Evolutionary conservation across 2,113 vertebrate genomes (phyloP).

Genomic region (Pygathrix nemaeus): DNA sequence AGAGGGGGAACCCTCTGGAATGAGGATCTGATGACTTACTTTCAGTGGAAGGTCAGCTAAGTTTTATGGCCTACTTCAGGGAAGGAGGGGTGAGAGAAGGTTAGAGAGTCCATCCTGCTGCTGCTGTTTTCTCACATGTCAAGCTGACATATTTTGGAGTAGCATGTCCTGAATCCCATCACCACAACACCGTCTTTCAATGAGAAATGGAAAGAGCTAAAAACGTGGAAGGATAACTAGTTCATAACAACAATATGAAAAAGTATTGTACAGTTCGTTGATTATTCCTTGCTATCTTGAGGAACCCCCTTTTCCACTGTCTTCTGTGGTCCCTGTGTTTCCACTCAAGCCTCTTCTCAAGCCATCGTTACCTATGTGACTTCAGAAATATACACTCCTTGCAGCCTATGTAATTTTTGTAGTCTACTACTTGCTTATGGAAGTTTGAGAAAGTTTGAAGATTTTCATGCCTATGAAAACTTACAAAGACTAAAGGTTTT

Average conservation of each 20-base stretch:
- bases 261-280: neutral
- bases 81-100: neutral
- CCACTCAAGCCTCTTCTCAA: neutral
- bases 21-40: too few relatives aligned
- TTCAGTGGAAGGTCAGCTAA: neutral
- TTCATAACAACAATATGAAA: neutral
- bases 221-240: neutral
- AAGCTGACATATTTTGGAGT: neutral
- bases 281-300: neutral
- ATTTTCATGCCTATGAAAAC: neutral
- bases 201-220: neutral
- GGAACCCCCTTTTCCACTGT: neutral
- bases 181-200: neutral
- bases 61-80: neutral
- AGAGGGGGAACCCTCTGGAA: neutral
- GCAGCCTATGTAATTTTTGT: neutral
- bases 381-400: neutral
- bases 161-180: neutral
- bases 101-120: neutral
- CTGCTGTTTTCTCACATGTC: neutral
- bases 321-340: neutral
- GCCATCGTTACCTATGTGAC: neutral
- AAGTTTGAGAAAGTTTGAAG: neutral
- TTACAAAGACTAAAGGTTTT: neutral
- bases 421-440: neutral